phyloP scores from a whole-genome alignment of 2,113 vertebrate species.

The Patagioenas fasciata region DNA sequence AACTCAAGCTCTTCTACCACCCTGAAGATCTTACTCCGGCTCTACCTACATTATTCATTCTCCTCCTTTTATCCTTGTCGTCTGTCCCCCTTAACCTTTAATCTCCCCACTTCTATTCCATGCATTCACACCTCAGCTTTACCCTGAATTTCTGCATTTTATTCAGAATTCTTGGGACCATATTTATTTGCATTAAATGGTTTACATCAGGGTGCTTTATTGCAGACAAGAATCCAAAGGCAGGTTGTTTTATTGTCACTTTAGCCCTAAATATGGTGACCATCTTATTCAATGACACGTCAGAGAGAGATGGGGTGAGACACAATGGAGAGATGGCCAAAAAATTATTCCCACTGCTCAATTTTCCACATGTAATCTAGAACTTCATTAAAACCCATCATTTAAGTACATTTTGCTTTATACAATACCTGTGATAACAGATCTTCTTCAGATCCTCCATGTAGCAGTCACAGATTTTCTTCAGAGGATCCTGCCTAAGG shows the following conservation, averaged over 20 bases:
- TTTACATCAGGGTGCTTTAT: not conserved
- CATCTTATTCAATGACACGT: not conserved
- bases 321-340: not conserved
- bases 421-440: constrained; percentile 86
- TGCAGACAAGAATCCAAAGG: not conserved
- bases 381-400: not conserved
- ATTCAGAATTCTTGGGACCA: not conserved
- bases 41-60: not conserved
- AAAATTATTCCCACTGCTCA: not conserved
- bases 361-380: not conserved
- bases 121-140: accelerated
- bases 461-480: constrained; percentile 82
- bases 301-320: not conserved
- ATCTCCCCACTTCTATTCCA: not conserved
- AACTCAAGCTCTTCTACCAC: not conserved
- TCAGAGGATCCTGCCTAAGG: constrained; percentile 84
- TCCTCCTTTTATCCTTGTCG: not conserved
- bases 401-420: not conserved
- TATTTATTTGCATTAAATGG: accelerated
- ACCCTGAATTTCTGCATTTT: not conserved
- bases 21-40: not conserved
- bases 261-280: not conserved
- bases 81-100: not conserved
- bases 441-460: constrained; percentile 87
- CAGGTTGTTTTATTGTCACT: not conserved